These are phyloP conservation scores for Paramormyrops hopkinsi DNA, from an alignment of 2,797 vertebrate genomes.

Conservation along the genomic window DNA sequence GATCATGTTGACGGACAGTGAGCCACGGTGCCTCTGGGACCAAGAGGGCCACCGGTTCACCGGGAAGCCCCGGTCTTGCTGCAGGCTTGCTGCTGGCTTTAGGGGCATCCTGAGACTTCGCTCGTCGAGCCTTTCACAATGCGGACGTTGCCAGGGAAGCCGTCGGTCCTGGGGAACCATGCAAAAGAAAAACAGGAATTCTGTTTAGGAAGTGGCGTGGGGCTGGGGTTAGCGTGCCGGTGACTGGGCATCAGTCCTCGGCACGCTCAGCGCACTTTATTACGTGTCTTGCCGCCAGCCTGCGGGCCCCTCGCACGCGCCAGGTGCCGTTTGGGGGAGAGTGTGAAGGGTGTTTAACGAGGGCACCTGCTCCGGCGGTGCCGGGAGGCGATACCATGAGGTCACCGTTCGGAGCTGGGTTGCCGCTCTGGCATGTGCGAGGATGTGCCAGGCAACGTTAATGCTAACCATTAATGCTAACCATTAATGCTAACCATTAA, in stretches of 20 bases:
- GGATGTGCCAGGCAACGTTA: constrained; percentile 35
- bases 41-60: constrained; percentile 54
- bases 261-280: background rate
- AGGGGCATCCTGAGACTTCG: constrained; percentile 55
- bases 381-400: constrained; percentile 35
- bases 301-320: constrained; percentile 40
- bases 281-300: background rate
- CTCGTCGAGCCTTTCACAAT: background rate
- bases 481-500: background rate
- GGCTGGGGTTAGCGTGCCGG: background rate
- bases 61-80: constrained; percentile 55
- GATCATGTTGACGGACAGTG: constrained; percentile 69
- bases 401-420: constrained; percentile 34
- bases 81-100: constrained; percentile 37
- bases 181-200: constrained; percentile 32
- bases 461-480: background rate
- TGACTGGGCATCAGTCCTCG: background rate
- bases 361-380: constrained; percentile 46
- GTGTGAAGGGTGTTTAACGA: constrained; percentile 35
- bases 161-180: constrained; percentile 33
- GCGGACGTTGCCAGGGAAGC: background rate
- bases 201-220: background rate
- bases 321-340: constrained; percentile 21
- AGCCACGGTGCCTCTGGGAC: constrained; percentile 58
- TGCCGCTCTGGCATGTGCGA: constrained; percentile 37